These are phyloP conservation scores for Mimumesa dahlbomi DNA, from an alignment of 2,888 invertebrate species.

Conservation along the genomic window DNA sequence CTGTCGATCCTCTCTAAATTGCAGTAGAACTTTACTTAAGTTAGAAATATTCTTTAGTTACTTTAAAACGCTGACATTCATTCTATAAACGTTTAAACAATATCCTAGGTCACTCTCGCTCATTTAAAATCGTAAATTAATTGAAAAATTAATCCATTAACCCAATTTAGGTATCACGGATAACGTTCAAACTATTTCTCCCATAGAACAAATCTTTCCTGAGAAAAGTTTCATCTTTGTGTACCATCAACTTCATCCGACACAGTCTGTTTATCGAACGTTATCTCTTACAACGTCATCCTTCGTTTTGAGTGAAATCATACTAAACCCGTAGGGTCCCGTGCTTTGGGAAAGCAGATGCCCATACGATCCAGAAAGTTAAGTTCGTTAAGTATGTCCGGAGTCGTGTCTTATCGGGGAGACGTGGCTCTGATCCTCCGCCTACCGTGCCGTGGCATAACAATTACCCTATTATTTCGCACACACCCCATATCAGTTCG, in stretches of 20 bases:
- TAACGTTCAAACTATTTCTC: no score
- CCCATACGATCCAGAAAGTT: slow-evolving; percentile 68
- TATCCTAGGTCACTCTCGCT: no score
- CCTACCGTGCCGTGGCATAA: slow-evolving; percentile 79
- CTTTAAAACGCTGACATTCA: no score
- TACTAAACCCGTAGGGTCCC: slow-evolving; percentile 14
- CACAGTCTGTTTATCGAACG: slow-evolving; percentile 30
- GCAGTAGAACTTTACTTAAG: no score
- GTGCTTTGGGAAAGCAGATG: slow-evolving; percentile 55
- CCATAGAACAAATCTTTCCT: no score
- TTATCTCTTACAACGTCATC: slow-evolving; percentile 27
- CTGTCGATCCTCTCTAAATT: no score
- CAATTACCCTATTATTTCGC: slow-evolving; percentile 79
- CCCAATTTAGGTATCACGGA: no score
- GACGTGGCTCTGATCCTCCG: slow-evolving; percentile 77
- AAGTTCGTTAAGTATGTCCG: slow-evolving; percentile 78
- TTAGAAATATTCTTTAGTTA: no score
- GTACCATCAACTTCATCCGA: neutral
- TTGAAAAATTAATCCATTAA: no score
- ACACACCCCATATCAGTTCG: slow-evolving; percentile 34
- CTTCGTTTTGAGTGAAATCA: slow-evolving; percentile 14
- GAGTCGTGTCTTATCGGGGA: slow-evolving; percentile 79
- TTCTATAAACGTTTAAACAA: no score
- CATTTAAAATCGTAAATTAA: no score
- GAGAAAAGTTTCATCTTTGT: neutral